Evolutionary conservation across 92 coral and sea anemone genomes (phyloP).

Genomic region (Epizoanthus rinbou): DNA sequence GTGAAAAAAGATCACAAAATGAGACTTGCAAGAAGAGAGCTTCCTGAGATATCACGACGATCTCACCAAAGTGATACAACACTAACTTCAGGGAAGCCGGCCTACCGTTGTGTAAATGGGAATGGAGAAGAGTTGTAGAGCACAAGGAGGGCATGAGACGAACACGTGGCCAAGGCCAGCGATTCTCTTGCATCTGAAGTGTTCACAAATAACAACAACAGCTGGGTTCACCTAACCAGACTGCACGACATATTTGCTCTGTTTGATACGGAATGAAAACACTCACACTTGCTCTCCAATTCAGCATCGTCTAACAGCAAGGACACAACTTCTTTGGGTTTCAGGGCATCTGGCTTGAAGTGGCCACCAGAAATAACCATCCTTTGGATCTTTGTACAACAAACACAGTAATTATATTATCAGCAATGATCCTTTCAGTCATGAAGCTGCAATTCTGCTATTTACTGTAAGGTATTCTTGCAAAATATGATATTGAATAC

Average conservation of each 20-base stretch:
- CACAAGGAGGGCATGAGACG: neutral
- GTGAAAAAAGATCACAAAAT: too few relatives aligned
- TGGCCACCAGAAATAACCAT: slow-evolving; percentile 99
- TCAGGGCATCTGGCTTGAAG: slow-evolving; percentile 98
- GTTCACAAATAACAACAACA: too few relatives aligned
- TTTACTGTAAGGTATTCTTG: too few relatives aligned
- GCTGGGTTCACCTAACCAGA: neutral
- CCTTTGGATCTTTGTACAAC: slow-evolving; percentile 82
- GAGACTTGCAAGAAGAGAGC: too few relatives aligned
- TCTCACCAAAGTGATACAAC: too few relatives aligned
- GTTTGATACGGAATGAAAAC: neutral
- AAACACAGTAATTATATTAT: neutral
- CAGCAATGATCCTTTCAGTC: neutral
- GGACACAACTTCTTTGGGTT: slow-evolving; percentile 98
- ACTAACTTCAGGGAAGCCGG: too few relatives aligned
- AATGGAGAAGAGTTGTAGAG: neutral
- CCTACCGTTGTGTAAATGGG: too few relatives aligned
- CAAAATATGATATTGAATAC: too few relatives aligned
- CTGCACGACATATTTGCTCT: neutral
- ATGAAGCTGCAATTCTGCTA: too few relatives aligned
- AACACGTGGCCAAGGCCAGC: too few relatives aligned
- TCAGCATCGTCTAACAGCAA: slow-evolving; percentile 94
- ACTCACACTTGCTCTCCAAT: slow-evolving; percentile 92
- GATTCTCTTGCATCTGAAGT: too few relatives aligned
- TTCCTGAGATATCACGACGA: too few relatives aligned